Percentiles rank a stretch among this genome's conserved stretches.
These are phyloP conservation scores for Rotaria sp. DNA, from an alignment of 2,888 invertebrate species.

Conservation along the genomic window DNA sequence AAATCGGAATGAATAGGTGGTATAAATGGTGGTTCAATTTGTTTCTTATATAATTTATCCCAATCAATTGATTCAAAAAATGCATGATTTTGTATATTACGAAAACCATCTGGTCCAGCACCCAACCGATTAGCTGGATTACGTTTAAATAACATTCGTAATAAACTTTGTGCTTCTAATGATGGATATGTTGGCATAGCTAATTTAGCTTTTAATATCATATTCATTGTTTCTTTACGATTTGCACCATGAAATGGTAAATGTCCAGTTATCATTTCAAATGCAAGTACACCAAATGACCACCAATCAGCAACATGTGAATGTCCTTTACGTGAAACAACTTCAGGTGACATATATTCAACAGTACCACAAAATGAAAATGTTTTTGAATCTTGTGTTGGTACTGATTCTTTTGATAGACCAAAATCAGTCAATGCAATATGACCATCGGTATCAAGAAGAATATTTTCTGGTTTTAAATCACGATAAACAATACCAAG, in stretches of 20 bases:
- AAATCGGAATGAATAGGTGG: slow-evolving; percentile 84
- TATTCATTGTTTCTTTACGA: slow-evolving; percentile 94
- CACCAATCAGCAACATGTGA: slow-evolving; percentile 99
- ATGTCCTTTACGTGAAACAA: slow-evolving; percentile 92
- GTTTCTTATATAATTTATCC: slow-evolving; percentile 73
- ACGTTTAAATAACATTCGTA: slow-evolving; percentile 88
- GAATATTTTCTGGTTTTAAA: slow-evolving; percentile 86
- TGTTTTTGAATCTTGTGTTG: slow-evolving; percentile 60
- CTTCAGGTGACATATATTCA: slow-evolving; percentile 92
- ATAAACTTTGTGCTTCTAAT: slow-evolving; percentile 83
- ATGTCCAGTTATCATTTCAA: slow-evolving; percentile 96
- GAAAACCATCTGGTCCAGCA: slow-evolving; percentile 60
- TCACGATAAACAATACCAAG: slow-evolving; percentile 97
- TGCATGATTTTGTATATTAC: slow-evolving; percentile 82
- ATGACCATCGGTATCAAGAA: slow-evolving; percentile 88
- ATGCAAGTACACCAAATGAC: slow-evolving; percentile 97
- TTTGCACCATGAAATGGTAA: slow-evolving; percentile 92
- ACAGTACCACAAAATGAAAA: slow-evolving; percentile 97
- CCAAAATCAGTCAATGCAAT: slow-evolving; percentile 98
- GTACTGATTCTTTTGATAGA: slow-evolving; percentile 83
- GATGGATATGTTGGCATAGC: slow-evolving; percentile 96
- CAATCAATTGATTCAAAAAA: slow-evolving; percentile 92
- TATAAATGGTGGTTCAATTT: slow-evolving; percentile 86
- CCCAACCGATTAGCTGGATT: slow-evolving; percentile 78
- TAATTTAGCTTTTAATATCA: slow-evolving; percentile 90